Percentiles rank a stretch among this genome's conserved stretches.
These are phyloP conservation scores for Squalus acanthias DNA, from an alignment of 2,797 vertebrate species.

Conservation along the genomic window DNA sequence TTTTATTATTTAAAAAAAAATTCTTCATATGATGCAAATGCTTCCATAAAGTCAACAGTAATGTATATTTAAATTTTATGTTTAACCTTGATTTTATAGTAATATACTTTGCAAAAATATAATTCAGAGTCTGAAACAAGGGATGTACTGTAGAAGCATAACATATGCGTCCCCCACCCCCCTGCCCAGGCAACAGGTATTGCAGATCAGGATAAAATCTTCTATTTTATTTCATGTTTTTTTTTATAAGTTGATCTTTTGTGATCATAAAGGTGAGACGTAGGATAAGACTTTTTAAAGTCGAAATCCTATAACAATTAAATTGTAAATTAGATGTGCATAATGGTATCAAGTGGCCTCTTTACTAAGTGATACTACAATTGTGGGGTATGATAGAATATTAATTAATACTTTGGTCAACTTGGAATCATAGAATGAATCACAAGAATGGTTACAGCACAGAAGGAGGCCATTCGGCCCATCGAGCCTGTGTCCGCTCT, in stretches of 20 bases:
- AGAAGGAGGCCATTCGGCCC: too few species aligned
- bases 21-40: not conserved
- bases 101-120: not conserved
- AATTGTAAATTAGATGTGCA: not conserved
- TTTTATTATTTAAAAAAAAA: not conserved
- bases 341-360: not conserved
- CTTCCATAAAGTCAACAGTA: not conserved
- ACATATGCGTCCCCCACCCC: not conserved
- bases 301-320: not conserved
- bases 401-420: not conserved
- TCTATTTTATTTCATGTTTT: not conserved
- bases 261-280: not conserved
- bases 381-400: not conserved
- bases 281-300: not conserved
- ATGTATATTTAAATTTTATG: too few species aligned
- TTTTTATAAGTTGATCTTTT: not conserved
- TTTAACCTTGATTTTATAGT: too few species aligned
- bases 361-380: not conserved
- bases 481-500: too few species aligned
- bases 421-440: too few species aligned
- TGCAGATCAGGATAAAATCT: not conserved
- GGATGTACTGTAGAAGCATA: not conserved
- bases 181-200: not conserved
- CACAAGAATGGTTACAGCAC: too few species aligned
- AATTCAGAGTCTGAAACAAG: not conserved